Base-by-base conservation (phyloP, 2,113 vertebrate species). In the Grammomys dolichurus region DNA sequence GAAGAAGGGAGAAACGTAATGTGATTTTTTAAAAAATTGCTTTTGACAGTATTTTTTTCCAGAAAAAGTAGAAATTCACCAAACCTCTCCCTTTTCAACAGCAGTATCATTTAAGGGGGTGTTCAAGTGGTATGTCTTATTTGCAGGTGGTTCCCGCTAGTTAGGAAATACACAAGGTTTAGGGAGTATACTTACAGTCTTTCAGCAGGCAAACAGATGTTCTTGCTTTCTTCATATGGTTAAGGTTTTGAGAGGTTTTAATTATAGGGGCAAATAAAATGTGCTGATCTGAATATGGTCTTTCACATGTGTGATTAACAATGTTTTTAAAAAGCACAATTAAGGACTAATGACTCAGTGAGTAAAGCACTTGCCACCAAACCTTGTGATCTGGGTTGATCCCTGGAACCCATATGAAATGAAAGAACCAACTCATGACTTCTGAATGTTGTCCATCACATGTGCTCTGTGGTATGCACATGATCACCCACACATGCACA, bases 241-340 rank as follows among this genome's bases (percentile, higher is more conserved):
- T 91, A 91, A 76, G 8, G 13, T 89, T 90, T 94, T 31, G 19
- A 85, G 58, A 58, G 43, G 2, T 33, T 87, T 97, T 93, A 88
- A 58, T 51, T 70, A 75, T 88, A 80, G 16, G 2, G 56, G 22
- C 11, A 87, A 43, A 80, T 31, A n/a, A 80, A 91, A 63, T 43
- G 10, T 70, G 6, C 46, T 90, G 40, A 10, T 58, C 13, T 76
- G 43, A 86, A 70, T 11, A 76, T 92, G 7, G 1, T 95, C 40
- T 72, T 70, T 7, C 14, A 81, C 26, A 92, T 72, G 24, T 24
- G 89, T 70, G 24, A 84, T 54, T 86, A 89, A 81, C 20, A 95
- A 58, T 56, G 26, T 51, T 5, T 0, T 81, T 85, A 60, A 43
- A 84, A 84, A 63, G 40, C 16, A 26, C 31, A 81, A 69, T 33